phyloP scores from a whole-genome alignment of 64 coral and sea anemone species.

The Trachythela sp. region DNA sequence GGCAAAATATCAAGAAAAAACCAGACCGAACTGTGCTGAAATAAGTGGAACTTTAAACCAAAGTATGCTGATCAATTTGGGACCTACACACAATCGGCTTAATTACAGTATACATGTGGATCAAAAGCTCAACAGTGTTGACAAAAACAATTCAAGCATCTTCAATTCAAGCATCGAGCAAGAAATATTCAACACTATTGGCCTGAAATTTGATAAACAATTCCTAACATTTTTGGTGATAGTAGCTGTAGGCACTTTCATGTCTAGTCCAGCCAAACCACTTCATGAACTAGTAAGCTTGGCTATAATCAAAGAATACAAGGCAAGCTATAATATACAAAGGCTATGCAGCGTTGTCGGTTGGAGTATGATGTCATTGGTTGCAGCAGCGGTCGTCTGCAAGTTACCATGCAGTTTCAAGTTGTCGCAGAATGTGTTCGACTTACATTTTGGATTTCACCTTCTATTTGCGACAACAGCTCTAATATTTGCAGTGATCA shows the following conservation, averaged over 20 bases:
- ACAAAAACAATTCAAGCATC: background rate
- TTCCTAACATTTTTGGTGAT: background rate
- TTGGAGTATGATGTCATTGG: slow-evolving; percentile 51
- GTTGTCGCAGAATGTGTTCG: slow-evolving; percentile 59
- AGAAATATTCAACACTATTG: background rate
- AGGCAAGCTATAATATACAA: background rate
- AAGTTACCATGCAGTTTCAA: slow-evolving; percentile 62
- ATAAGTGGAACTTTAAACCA: too few species aligned
- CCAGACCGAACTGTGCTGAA: slow-evolving; percentile 47
- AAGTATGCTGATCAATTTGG: too few species aligned
- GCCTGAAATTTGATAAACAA: background rate
- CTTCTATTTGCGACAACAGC: slow-evolving; percentile 48
- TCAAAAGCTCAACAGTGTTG: background rate
- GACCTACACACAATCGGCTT: too few species aligned
- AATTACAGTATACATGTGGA: background rate
- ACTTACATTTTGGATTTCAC: slow-evolving; percentile 83
- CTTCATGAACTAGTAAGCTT: background rate
- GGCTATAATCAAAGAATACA: slow-evolving; percentile 2
- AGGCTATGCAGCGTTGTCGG: slow-evolving; percentile 42
- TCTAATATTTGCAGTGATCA: slow-evolving; percentile 62
- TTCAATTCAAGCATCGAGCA: background rate
- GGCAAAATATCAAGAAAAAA: slow-evolving; percentile 27
- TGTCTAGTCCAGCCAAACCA: slow-evolving; percentile 1
- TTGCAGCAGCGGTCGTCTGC: slow-evolving; percentile 51
- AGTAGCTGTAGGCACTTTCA: background rate